phyloP scores from a whole-genome alignment of 1,140 invertebrate genomes.

The Agraylea sexmaculata region DNA sequence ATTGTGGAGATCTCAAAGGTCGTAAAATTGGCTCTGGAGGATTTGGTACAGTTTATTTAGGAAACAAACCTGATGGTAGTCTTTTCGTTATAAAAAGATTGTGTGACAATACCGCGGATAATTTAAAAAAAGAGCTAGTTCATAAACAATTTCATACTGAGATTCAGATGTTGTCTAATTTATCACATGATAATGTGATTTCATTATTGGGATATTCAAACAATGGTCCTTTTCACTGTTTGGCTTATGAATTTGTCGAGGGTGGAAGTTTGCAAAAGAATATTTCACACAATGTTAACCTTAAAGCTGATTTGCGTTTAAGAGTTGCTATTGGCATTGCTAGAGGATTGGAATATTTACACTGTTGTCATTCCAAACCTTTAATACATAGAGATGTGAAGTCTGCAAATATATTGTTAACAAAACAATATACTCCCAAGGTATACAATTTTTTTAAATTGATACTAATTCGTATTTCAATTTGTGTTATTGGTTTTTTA shows the following conservation, averaged over 20 bases:
- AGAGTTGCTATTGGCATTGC: constrained; percentile 48
- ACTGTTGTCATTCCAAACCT: constrained; percentile 40
- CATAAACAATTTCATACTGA: constrained; percentile 54
- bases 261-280: constrained; percentile 56
- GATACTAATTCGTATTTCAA: constrained; percentile 5
- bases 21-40: constrained; percentile 52
- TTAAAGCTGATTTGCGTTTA: constrained; percentile 41
- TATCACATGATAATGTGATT: constrained; percentile 54
- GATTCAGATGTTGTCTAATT: constrained; percentile 45
- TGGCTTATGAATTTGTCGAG: constrained; percentile 56
- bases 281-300: constrained; percentile 31
- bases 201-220: constrained; percentile 52
- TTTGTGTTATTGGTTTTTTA: constrained; percentile 27
- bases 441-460: constrained; percentile 28
- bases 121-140: constrained; percentile 29
- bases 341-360: constrained; percentile 50
- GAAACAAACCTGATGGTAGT: constrained; percentile 31
- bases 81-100: constrained; percentile 53
- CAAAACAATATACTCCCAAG: constrained; percentile 49
- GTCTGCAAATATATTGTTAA: constrained; percentile 62
- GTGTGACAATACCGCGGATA: constrained; percentile 29
- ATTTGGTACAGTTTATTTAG: constrained; percentile 58
- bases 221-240: constrained; percentile 48
- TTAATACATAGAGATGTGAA: constrained; percentile 67
- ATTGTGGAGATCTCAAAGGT: constrained; percentile 22